Percentiles rank a stretch among this genome's conserved stretches.
These are phyloP conservation scores for Diabrotica undecimpunctata DNA, from an alignment of 1,140 invertebrate genomes.

Conservation along the genomic window DNA sequence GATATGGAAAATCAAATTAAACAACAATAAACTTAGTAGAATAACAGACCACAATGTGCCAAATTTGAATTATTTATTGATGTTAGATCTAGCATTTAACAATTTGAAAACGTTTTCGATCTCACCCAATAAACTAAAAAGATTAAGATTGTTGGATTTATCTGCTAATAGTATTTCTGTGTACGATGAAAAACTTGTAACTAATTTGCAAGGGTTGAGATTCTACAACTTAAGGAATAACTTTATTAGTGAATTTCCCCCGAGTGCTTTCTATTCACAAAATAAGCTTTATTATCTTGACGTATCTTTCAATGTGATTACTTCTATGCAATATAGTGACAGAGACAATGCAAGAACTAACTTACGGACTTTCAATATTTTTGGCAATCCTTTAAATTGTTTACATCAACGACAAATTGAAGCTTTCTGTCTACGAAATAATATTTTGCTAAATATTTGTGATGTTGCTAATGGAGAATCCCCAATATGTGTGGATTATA, in stretches of 20 bases:
- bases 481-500: constrained; percentile 7
- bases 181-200: not conserved
- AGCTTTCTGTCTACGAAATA: constrained; percentile 1
- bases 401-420: not conserved
- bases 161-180: not conserved
- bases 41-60: not conserved
- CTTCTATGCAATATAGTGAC: not conserved
- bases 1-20: constrained; percentile 3
- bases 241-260: not conserved
- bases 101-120: constrained; percentile 1
- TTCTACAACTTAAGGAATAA: constrained; percentile 4
- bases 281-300: not conserved
- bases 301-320: constrained; percentile 5
- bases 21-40: constrained; percentile 3
- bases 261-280: not conserved
- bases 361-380: constrained; percentile 3
- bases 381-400: constrained; percentile 8
- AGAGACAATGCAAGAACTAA: not conserved
- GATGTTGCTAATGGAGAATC: constrained; percentile 4
- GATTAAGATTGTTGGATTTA: not conserved
- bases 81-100: not conserved
- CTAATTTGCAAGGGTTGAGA: not conserved
- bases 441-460: not conserved
- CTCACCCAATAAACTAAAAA: not conserved
- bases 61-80: not conserved